Base-by-base conservation (phyloP, 2,797 vertebrate species). In the Mastacembelus armatus region DNA sequence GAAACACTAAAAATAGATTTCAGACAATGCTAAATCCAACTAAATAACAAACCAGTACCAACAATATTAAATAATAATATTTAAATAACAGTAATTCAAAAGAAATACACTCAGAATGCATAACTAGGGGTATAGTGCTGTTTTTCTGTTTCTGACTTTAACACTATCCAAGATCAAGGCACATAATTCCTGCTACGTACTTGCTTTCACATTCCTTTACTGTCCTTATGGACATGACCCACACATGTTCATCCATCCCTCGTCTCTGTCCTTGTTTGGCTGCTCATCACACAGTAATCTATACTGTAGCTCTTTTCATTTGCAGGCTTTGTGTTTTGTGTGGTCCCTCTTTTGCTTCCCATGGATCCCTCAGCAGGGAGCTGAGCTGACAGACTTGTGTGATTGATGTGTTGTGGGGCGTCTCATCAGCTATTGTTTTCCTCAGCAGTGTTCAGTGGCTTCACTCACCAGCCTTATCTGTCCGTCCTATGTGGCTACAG, bases 341-440 rank as follows among this genome's bases (percentile, higher is more conserved):
- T 81, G 80, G 80, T 84, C 80, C 72, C 83, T 75, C 80, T 77
- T 80, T 85, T 73, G 74, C 55, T 58, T 85, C 75, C 76, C 65
- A 60, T 70, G 61, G 81, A 81, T 89, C 77, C 85, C 86, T 78
- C 83, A 57, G 76, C 72, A 58, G 89, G 85, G 80, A 85, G 76
- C 66, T 32, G 55, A 59, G 68, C 77, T 85, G 88, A 87, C 84
- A 89, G 80, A 73, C 69, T 58, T n/a, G 60, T 75, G 71, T 83
- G 80, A 91, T 77, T 83, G 88, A 91, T 86, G 79, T 81, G 64
- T 78, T 75, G 59, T 71, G 66, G 71, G 58, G 16, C 19, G 58
- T 85, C 84, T 77, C 51, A 50, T 85, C 86, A 88, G 72, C 80
- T 77, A 80, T 87, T 87, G 86, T 86, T 85, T 89, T 87, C 74